Conservation (phyloP, 2,113 vertebrate genomes). For the Dicerorhinus sumatrensis region DNA sequence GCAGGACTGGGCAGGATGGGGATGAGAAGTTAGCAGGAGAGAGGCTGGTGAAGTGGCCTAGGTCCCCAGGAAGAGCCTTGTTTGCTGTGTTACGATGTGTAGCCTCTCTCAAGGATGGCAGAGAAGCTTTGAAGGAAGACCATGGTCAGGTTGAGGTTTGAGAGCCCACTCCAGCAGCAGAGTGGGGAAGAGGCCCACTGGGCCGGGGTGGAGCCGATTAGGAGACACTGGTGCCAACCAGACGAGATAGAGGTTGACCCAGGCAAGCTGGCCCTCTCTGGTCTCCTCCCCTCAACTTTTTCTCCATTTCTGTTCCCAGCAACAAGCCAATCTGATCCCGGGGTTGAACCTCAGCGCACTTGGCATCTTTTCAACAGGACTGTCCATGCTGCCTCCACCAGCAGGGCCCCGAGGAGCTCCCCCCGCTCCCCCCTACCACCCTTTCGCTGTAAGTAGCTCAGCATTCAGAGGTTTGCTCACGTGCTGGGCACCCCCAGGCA, state of each 20-base stretch:
- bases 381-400: conserved; percentile 91
- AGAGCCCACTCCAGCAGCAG: neutral
- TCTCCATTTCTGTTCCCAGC: conserved; percentile 86
- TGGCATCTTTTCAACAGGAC: conserved; percentile 96
- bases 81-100: neutral
- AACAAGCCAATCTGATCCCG: conserved; percentile 96
- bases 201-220: neutral
- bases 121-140: neutral
- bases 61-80: neutral
- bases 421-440: conserved; percentile 90
- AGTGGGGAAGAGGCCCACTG: neutral
- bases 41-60: neutral
- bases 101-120: neutral
- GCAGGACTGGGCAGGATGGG: neutral
- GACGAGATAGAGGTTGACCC: neutral
- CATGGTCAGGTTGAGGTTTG: neutral
- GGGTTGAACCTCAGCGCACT: conserved; percentile 96
- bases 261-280: neutral
- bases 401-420: conserved; percentile 89
- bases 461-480: neutral
- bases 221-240: neutral
- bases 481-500: neutral
- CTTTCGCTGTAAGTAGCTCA: conserved; percentile 92
- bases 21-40: neutral
- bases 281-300: neutral